phyloP scores from a whole-genome alignment of 2,113 vertebrate genomes.

The Piaya cayana region DNA sequence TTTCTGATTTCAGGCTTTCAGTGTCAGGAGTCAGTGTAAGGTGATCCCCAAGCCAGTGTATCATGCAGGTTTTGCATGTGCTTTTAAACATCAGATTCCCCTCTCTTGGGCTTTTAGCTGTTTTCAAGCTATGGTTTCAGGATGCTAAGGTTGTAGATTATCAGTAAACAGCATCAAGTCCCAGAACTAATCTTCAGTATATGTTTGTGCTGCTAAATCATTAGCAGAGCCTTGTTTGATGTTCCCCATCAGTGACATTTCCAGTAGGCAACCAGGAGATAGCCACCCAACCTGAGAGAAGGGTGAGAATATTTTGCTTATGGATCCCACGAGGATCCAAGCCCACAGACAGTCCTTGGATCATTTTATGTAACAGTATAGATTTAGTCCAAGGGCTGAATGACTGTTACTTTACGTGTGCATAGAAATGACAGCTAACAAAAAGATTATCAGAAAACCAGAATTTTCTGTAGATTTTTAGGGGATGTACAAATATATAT shows the following conservation, averaged over 20 bases:
- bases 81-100: background rate
- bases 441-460: background rate
- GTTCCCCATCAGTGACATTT: background rate
- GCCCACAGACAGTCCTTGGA: background rate
- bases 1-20: background rate
- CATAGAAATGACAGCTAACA: background rate
- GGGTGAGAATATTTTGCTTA: background rate
- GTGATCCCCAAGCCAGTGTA: background rate
- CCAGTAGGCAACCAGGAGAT: background rate
- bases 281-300: background rate
- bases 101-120: background rate
- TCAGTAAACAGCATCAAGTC: background rate
- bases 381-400: background rate
- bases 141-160: background rate
- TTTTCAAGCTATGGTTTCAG: background rate
- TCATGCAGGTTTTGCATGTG: fast-evolving
- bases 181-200: background rate
- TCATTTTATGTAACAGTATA: background rate
- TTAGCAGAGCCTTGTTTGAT: background rate
- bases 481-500: background rate
- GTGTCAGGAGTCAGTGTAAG: background rate
- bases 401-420: background rate
- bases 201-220: background rate
- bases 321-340: background rate
- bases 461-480: background rate